These are phyloP conservation scores for Bambusicola thoracicus DNA, from an alignment of 2,113 vertebrate genomes.

Conservation along the genomic window DNA sequence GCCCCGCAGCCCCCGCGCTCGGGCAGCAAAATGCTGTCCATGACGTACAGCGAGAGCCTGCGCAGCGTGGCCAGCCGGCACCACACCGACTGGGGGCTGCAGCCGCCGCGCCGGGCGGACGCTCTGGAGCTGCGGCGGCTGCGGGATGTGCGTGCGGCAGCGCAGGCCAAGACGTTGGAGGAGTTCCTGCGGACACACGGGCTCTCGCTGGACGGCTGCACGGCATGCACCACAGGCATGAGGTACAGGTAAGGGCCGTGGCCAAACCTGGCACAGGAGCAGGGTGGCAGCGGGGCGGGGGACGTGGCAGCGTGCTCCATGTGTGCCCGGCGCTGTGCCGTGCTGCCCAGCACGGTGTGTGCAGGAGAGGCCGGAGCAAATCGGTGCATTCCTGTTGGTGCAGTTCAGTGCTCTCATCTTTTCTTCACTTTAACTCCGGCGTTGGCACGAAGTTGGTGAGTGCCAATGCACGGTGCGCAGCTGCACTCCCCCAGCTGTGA, in stretches of 20 bases:
- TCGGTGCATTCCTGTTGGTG: not conserved
- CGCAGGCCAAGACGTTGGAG: slow-evolving; percentile 94
- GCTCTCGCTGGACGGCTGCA: slow-evolving; percentile 90
- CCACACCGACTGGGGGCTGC: slow-evolving; percentile 92
- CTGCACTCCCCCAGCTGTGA: not conserved
- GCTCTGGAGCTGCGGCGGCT: slow-evolving; percentile 88
- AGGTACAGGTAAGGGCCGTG: slow-evolving; percentile 91
- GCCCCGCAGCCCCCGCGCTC: slow-evolving; percentile 80
- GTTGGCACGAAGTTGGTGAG: not conserved
- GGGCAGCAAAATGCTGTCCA: slow-evolving; percentile 91
- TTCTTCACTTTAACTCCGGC: not conserved
- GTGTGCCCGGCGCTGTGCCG: not conserved
- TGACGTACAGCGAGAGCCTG: slow-evolving; percentile 97
- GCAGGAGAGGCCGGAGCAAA: not conserved
- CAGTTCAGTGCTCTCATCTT: not conserved
- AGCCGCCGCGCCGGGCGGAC: slow-evolving; percentile 83
- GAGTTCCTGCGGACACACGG: slow-evolving; percentile 97
- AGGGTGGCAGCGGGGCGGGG: too few species aligned
- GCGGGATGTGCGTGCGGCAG: slow-evolving; percentile 89
- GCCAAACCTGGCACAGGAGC: too few species aligned
- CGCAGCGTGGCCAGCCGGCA: slow-evolving; percentile 92
- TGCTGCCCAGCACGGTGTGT: fast-evolving
- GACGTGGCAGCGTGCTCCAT: too few species aligned
- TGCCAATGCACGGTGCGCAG: not conserved
- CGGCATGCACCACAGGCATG: slow-evolving; percentile 93